These are phyloP conservation scores for Sakesphorus luctuosus DNA, from an alignment of 2,113 vertebrate species.

Conservation along the genomic window DNA sequence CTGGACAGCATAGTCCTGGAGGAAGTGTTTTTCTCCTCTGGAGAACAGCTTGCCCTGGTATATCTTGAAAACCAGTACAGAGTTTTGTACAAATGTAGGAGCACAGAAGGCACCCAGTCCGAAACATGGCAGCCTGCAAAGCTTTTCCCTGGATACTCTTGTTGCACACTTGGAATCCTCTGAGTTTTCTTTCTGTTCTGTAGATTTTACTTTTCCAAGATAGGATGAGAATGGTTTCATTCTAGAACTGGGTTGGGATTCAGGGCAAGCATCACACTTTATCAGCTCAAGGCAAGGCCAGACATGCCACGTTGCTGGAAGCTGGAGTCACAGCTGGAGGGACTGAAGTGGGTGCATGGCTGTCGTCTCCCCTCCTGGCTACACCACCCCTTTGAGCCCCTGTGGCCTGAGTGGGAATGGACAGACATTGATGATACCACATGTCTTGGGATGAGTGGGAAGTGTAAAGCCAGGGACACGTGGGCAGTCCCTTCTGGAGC, in stretches of 20 bases:
- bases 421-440: neutral
- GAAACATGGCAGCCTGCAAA: neutral
- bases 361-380: neutral
- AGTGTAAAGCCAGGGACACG: accelerated
- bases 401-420: neutral
- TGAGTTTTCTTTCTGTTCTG: neutral
- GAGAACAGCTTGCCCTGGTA: neutral
- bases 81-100: neutral
- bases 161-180: neutral
- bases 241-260: neutral
- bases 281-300: neutral
- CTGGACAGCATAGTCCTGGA: neutral
- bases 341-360: accelerated
- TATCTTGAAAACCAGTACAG: neutral
- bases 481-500: neutral
- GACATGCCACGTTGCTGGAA: accelerated
- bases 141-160: neutral
- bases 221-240: neutral
- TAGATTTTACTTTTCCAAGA: neutral
- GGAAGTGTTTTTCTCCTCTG: neutral
- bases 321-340: neutral
- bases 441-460: neutral
- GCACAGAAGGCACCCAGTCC: neutral
- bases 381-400: accelerated
- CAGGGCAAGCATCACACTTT: neutral